Base-by-base conservation (phyloP, 2,888 invertebrate genomes). In the Zaprionus lineosus region DNA sequence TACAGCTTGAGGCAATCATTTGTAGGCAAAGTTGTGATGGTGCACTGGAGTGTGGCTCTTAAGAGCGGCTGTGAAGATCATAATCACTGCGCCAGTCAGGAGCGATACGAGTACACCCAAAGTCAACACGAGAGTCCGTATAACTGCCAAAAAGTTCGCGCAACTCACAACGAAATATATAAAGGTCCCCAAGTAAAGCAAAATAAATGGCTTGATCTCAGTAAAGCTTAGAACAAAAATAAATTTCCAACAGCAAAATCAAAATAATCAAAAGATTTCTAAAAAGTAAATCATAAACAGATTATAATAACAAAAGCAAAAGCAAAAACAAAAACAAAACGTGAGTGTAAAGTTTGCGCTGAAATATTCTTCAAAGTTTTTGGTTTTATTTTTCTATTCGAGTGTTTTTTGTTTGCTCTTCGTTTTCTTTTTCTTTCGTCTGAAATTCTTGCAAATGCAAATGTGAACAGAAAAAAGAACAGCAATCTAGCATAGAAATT, bases 101-200 rank as follows among this genome's bases (percentile, higher is more conserved):
- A 66, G 70, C 73, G 63, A 46, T 66, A 72, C 82, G 77, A 78
- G 52, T 78, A 78, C 12, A 82, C 77, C 53, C 77, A 82, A 40
- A 78, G 77, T 47, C 82, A 77, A 79, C 82, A 81, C 62, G 67
- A 58, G 26, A 3, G 5, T 5, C 3, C 19, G 5, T 19, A 3
- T 19, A 19, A 3, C 3, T 3, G 5, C 3, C 5, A 19, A 5
- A 52, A 11, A 24, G 19, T 1, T 3, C 1, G 11, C 21, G 24
- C 9, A 14, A 14, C 12, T 7, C 16, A 46, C 19, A 19, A 19
- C 19, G 19, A 3, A 5, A 19, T 5, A n/a, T n/a, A n/a, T n/a
- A n/a, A n/a, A n/a, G n/a, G n/a, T n/a, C n/a, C n/a, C n/a, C n/a
- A n/a, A n/a, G n/a, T n/a, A n/a, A n/a, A n/a, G n/a, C n/a, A n/a